These are phyloP conservation scores for Micropoecilia bifurca DNA, from an alignment of 2,797 vertebrate genomes.

Conservation along the genomic window DNA sequence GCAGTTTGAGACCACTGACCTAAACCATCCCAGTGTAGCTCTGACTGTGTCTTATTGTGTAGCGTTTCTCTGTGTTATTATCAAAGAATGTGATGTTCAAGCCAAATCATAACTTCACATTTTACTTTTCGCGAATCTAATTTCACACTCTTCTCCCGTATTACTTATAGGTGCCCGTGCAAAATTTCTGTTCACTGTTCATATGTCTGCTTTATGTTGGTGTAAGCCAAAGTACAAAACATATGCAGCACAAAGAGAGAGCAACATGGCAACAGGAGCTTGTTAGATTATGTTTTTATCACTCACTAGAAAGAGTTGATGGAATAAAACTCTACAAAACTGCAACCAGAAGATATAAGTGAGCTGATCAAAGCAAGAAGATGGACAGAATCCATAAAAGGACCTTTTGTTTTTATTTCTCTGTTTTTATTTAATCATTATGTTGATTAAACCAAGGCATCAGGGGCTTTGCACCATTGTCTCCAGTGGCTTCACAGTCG, in stretches of 20 bases:
- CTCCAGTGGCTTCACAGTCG: background rate
- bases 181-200: background rate
- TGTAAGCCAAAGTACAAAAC: background rate
- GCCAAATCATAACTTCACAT: conserved; percentile 25
- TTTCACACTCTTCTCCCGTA: conserved; percentile 15
- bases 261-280: background rate
- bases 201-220: background rate
- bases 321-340: background rate
- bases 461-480: background rate
- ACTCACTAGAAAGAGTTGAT: background rate
- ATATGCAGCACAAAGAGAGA: background rate
- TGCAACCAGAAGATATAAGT: background rate
- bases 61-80: background rate
- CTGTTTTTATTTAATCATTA: no score
- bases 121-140: conserved; percentile 12
- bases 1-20: background rate
- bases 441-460: background rate
- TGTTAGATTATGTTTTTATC: background rate
- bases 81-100: conserved; percentile 8
- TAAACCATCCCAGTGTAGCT: background rate
- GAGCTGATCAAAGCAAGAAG: background rate
- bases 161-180: conserved; percentile 30
- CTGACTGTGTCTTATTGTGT: background rate
- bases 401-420: background rate
- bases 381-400: background rate